phyloP scores from a whole-genome alignment of 2,113 vertebrate genomes.

The Sterrhoptilus dennistouni region DNA sequence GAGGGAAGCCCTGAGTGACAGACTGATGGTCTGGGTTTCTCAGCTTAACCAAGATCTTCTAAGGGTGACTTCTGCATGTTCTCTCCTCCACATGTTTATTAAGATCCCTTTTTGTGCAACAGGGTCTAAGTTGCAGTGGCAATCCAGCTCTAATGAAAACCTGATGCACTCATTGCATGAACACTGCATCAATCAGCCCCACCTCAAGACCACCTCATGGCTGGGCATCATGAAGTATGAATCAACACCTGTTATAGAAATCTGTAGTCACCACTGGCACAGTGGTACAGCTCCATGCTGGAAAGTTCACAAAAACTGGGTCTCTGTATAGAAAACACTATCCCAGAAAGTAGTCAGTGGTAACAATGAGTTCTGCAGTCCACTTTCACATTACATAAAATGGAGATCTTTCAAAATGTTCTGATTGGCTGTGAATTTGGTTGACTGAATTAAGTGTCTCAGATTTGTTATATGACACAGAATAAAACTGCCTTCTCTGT shows the following conservation, averaged over 20 bases:
- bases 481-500: background rate
- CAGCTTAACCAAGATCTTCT: background rate
- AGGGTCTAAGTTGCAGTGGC: background rate
- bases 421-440: background rate
- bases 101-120: background rate
- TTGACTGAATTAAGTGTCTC: background rate
- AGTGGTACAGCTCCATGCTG: background rate
- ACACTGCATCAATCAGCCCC: background rate
- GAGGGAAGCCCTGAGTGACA: background rate
- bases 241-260: background rate
- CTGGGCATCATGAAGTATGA: background rate
- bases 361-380: background rate
- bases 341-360: background rate
- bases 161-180: background rate
- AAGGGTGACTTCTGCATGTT: background rate
- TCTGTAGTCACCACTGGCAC: background rate
- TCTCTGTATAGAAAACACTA: background rate
- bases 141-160: background rate
- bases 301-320: background rate
- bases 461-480: background rate
- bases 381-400: background rate
- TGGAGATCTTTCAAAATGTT: background rate
- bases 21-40: background rate
- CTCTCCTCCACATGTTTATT: background rate
- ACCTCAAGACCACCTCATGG: background rate